Evolutionary conservation across 2,888 invertebrate species (phyloP).

Genomic region (Chrysodeixis includens): DNA sequence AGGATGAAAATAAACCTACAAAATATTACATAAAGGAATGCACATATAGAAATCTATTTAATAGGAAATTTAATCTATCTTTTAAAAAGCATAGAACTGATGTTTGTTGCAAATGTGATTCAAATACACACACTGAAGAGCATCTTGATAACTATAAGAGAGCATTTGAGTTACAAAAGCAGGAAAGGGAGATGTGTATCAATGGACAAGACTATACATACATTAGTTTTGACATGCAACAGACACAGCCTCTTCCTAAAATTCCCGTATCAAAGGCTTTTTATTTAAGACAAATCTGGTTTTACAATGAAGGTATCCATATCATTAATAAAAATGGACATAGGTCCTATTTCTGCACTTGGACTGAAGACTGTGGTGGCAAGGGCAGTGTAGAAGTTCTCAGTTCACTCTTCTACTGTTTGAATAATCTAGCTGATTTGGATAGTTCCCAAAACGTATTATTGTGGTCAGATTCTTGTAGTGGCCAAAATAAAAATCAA

Average conservation of each 20-base stretch:
- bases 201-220: constrained; percentile 19
- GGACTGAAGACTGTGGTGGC: constrained; percentile 20
- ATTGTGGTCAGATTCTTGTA: constrained; percentile 8
- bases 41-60: constrained; percentile 14
- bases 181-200: constrained; percentile 18
- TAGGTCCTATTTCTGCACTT: constrained; percentile 24
- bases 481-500: constrained; percentile 8
- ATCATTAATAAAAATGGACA: too few species aligned
- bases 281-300: neutral
- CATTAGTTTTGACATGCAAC: constrained; percentile 18
- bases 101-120: constrained; percentile 20
- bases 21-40: constrained; percentile 5
- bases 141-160: constrained; percentile 17
- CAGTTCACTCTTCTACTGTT: constrained; percentile 15
- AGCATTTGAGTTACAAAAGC: constrained; percentile 26
- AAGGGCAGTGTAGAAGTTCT: constrained; percentile 20
- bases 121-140: constrained; percentile 15
- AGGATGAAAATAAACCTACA: constrained; percentile 14
- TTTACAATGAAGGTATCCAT: constrained; percentile 1
- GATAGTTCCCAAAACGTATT: constrained; percentile 5
- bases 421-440: constrained; percentile 6
- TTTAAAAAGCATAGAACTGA: constrained; percentile 17
- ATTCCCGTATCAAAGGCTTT: constrained; percentile 10
- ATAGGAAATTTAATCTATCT: constrained; percentile 7
- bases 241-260: constrained; percentile 21